These are phyloP conservation scores for Hyalella azteca DNA, from an alignment of 2,888 invertebrate species.

Conservation along the genomic window DNA sequence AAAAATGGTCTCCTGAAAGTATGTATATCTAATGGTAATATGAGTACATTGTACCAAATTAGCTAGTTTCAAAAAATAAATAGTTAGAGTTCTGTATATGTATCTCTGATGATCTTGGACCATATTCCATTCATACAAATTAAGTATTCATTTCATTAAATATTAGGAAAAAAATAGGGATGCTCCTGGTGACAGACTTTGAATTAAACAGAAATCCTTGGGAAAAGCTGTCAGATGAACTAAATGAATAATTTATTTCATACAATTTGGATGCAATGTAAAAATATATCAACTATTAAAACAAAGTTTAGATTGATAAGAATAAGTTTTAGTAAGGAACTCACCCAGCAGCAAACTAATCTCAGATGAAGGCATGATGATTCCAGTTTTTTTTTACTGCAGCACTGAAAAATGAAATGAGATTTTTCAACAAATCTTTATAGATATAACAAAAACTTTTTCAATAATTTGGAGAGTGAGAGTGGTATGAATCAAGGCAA, in stretches of 20 bases:
- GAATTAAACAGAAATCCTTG: not conserved
- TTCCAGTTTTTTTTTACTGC: not conserved
- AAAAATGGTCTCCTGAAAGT: not conserved
- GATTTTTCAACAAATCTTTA: no score
- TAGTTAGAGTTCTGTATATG: not conserved
- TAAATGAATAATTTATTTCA: not conserved
- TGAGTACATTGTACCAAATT: not conserved
- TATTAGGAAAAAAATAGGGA: not conserved
- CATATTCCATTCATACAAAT: not conserved
- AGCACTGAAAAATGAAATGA: not conserved
- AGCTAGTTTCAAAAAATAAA: not conserved
- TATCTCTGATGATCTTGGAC: not conserved
- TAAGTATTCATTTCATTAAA: not conserved
- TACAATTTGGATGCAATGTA: not conserved
- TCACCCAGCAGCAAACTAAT: slow-evolving; percentile 43
- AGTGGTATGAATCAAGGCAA: no score
- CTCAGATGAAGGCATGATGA: slow-evolving; percentile 40
- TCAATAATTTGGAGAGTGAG: no score
- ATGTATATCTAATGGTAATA: not conserved
- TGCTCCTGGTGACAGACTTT: not conserved
- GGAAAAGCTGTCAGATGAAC: not conserved
- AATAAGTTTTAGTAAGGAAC: not conserved
- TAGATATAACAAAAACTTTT: no score
- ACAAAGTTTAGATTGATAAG: not conserved
- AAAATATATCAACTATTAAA: not conserved